Conservation (phyloP, 2,113 vertebrate species). For the Corythornis cristatus region DNA sequence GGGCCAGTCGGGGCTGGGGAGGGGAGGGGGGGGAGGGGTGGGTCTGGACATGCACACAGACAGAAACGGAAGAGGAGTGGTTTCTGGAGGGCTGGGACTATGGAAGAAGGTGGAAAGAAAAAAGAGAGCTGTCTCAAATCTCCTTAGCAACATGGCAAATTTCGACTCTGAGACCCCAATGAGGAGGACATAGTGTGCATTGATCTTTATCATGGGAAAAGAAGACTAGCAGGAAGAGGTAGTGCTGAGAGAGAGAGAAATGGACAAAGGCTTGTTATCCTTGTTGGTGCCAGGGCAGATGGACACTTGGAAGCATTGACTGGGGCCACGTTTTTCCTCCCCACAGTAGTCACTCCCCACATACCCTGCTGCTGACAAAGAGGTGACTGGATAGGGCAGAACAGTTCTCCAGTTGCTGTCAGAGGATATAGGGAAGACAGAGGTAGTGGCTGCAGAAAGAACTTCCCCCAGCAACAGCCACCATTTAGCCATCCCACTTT, state of each 20-base stretch:
- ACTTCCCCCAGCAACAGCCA: background rate
- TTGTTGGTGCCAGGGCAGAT: background rate
- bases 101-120: no score
- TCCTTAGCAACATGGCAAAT: background rate
- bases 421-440: background rate
- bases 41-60: no score
- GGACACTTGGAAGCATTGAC: background rate
- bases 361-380: background rate
- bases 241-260: background rate
- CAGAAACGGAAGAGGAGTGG: no score
- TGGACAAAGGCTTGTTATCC: background rate
- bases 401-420: background rate
- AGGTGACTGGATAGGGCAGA: background rate
- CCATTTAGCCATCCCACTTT: background rate
- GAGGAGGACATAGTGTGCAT: background rate
- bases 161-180: background rate
- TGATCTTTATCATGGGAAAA: background rate
- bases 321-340: background rate
- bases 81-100: no score
- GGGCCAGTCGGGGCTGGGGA: no score
- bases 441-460: background rate
- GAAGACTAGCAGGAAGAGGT: background rate
- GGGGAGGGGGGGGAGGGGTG: no score
- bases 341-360: background rate
- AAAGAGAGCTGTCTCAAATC: background rate